Percentiles rank a stretch among this genome's conserved stretches.
Conservation (phyloP, 2,797 vertebrate species). For the Lithobates sylvaticus region DNA sequence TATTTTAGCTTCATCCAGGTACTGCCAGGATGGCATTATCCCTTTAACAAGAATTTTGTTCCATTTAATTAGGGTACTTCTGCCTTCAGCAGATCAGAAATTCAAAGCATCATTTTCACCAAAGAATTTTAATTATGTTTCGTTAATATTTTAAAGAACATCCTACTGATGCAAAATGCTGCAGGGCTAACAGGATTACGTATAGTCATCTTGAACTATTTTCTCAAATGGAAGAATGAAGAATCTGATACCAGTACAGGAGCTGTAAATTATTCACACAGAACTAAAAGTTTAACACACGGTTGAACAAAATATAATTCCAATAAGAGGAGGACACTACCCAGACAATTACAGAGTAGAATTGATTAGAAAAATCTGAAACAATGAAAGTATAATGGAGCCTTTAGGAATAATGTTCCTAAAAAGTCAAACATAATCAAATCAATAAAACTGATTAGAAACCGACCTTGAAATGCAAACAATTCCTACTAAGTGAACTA, state of each 20-base stretch:
- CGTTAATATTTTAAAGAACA: constrained; percentile 62
- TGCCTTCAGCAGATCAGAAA: constrained; percentile 49
- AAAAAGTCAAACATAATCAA: background rate
- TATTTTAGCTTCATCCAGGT: background rate
- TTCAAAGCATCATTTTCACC: constrained; percentile 58
- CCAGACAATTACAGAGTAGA: background rate
- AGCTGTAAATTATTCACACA: constrained; percentile 50
- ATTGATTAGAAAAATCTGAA: background rate
- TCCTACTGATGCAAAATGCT: constrained; percentile 57
- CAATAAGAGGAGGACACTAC: background rate
- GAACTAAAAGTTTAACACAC: constrained; percentile 31
- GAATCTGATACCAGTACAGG: constrained; percentile 40
- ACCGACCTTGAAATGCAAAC: no score
- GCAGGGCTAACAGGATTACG: constrained; percentile 39
- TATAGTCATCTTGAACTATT: constrained; percentile 46
- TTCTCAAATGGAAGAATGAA: constrained; percentile 50
- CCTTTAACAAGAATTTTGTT: constrained; percentile 43
- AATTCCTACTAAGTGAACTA: background rate
- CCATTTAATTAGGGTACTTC: constrained; percentile 51
- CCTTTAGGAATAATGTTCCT: background rate
- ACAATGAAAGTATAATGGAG: background rate
- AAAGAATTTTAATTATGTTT: constrained; percentile 60
- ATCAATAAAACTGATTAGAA: background rate
- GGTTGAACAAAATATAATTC: background rate
- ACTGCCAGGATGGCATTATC: constrained; percentile 12